Percentiles rank a stretch among this genome's conserved stretches.
Conservation (phyloP, 37 sponge, comb jelly and placozoan species). For the Cliona cf. orientalis region DNA sequence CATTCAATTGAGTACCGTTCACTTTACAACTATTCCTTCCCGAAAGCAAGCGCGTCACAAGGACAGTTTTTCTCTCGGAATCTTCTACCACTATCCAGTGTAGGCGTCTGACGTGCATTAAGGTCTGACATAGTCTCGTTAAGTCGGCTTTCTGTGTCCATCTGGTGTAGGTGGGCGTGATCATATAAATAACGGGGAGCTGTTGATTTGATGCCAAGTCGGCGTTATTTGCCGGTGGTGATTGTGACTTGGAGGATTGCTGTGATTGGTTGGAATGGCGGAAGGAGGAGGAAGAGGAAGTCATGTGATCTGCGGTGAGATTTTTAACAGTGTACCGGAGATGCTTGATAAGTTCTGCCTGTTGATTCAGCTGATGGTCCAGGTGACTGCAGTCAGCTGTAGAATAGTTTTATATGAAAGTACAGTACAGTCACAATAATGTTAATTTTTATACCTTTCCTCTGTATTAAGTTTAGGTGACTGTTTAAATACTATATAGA, state of each 20-base stretch:
- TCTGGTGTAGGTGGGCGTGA: slow-evolving; percentile 95
- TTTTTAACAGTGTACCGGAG: too few relatives aligned
- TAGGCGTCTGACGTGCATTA: slow-evolving; percentile 84
- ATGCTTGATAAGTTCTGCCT: too few relatives aligned
- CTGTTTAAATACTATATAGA: too few relatives aligned
- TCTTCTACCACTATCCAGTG: slow-evolving; percentile 98
- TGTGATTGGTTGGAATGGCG: background rate
- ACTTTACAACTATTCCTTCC: slow-evolving; percentile 21
- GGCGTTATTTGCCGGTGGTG: background rate
- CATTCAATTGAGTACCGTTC: slow-evolving; percentile 24
- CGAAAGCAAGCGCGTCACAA: slow-evolving; percentile 70
- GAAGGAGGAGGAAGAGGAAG: too few relatives aligned
- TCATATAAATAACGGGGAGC: slow-evolving; percentile 63
- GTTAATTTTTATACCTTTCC: too few relatives aligned
- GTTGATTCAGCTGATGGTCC: too few relatives aligned
- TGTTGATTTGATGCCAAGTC: background rate
- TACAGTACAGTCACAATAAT: too few relatives aligned
- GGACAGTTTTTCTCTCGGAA: slow-evolving; percentile 62
- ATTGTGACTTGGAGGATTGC: background rate
- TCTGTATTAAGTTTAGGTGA: too few relatives aligned
- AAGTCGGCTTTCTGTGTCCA: slow-evolving; percentile 97
- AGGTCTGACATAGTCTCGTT: slow-evolving; percentile 86
- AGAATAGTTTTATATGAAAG: too few relatives aligned
- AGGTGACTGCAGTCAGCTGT: too few relatives aligned
- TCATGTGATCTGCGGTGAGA: too few relatives aligned